Evolutionary conservation across 2,113 vertebrate genomes (phyloP), one percentile per base, ranked within the genome.

Genomic region (Apteryx owenii): DNA sequence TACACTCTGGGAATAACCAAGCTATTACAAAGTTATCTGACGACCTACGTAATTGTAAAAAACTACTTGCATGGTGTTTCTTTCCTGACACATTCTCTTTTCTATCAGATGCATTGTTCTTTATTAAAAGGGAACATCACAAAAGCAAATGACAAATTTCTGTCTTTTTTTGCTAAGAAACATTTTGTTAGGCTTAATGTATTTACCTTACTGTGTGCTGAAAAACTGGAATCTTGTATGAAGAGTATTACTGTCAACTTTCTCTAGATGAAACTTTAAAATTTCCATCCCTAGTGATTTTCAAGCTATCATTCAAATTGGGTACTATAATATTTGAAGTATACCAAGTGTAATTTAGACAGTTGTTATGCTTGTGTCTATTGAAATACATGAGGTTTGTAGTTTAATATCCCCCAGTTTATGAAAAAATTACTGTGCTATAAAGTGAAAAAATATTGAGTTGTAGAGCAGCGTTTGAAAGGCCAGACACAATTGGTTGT

Each of bases 151-250:
- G 17, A 85, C 65, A 91, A 68, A 48, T 87, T 71, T 68, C 40
- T 89, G 23, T 85, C 58, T 53, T 61, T 92, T 91, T 90, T 96
- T 56, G 61, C 72, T 85, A 88, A 80, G 60, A 86, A 92, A 60
- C 14, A 20, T 54, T 92, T 88, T 70, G 42, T 66, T 71, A 46
- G 4, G 4, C 33, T 80, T 79, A 58, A 69, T 81, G 10, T 81
- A 42, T 90, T 94, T 96, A 23, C 51, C 42, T 81, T 54, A 31
- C 38, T 93, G 92, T 75, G 33, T 84, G 56, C 44, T 86, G 51
- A 71, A 94, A 91, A 77, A 8, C 19, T 44, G 44, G 13, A 38
- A 29, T 80, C 15, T 53, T 76, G 7, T 25, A 17, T 46, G n/a
- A 72, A 78, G n/a, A 61, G 25, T 61, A 33, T 29, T 33, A 15